phyloP scores from a whole-genome alignment of 2,888 invertebrate species.

The Drosophila differens region DNA sequence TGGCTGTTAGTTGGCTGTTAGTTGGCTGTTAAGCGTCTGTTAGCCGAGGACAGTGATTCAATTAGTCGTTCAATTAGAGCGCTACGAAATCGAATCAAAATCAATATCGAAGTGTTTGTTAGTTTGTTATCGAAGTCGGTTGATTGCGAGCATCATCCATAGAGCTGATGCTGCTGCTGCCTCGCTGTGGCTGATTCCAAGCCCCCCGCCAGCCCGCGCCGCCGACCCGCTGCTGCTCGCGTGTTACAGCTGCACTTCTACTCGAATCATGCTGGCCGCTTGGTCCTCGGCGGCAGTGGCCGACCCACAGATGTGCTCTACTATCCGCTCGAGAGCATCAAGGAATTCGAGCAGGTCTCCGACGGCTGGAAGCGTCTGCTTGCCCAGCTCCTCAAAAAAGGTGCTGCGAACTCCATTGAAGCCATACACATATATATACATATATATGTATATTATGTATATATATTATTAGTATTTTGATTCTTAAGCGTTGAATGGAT shows the following conservation, averaged over 20 bases:
- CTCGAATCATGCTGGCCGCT: conserved; percentile 90
- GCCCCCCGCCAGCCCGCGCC: conserved; percentile 26
- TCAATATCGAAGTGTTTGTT: background rate
- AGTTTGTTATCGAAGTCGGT: conserved; percentile 25
- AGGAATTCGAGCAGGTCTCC: conserved; percentile 93
- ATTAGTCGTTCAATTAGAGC: conserved; percentile 48
- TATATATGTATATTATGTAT: background rate
- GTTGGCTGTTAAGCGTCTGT: conserved; percentile 27
- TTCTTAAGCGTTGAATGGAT: background rate
- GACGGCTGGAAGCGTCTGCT: conserved; percentile 92
- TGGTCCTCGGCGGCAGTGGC: conserved; percentile 86
- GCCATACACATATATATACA: background rate
- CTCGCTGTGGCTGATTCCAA: conserved; percentile 42
- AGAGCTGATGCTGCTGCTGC: conserved; percentile 40
- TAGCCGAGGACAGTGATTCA: conserved; percentile 20
- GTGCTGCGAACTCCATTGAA: conserved; percentile 80
- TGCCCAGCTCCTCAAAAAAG: conserved; percentile 89
- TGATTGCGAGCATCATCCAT: conserved; percentile 47
- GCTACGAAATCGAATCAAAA: conserved; percentile 36
- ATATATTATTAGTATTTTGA: background rate
- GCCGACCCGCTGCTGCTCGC: conserved; percentile 74
- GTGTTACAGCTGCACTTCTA: conserved; percentile 94
- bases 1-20: conserved; percentile 12
- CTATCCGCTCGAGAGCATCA: conserved; percentile 93
- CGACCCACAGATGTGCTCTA: conserved; percentile 85